phyloP scores from a whole-genome alignment of 2,113 vertebrate genomes.

The Istiophorus platypterus region DNA sequence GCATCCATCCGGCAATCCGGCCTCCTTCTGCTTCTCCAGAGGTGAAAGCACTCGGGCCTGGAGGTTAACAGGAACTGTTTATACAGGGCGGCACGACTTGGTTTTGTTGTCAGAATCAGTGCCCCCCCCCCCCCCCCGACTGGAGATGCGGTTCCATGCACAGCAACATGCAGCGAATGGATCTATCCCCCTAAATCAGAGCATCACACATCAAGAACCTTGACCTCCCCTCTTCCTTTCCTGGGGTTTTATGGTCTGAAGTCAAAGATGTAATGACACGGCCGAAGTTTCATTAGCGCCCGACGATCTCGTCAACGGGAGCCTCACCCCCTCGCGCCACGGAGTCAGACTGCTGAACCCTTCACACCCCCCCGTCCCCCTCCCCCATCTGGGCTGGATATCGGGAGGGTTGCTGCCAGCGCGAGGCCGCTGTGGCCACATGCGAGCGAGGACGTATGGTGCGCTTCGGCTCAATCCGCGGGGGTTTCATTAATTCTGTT shows the following conservation, averaged over 20 bases:
- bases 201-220: background rate
- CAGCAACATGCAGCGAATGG: background rate
- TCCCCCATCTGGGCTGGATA: conserved; percentile 55
- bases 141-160: background rate
- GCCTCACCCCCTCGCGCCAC: conserved; percentile 49
- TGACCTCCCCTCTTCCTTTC: background rate
- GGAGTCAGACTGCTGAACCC: conserved; percentile 49
- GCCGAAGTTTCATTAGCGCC: conserved; percentile 46
- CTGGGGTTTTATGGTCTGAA: background rate
- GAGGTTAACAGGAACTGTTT: conserved; percentile 47
- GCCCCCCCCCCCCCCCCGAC: too few species aligned
- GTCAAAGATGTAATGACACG: conserved; percentile 45
- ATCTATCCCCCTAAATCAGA: conserved; percentile 3
- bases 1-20: conserved; percentile 45
- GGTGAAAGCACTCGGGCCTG: conserved; percentile 18
- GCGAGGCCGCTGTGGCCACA: conserved; percentile 28
- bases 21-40: conserved; percentile 33
- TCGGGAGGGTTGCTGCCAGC: conserved; percentile 37
- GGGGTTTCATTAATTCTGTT: conserved; percentile 81
- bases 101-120: background rate
- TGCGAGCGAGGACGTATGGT: conserved; percentile 52
- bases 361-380: too few species aligned
- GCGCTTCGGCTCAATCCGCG: conserved; percentile 64
- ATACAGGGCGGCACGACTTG: background rate
- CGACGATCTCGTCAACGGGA: conserved; percentile 60